Evolutionary conservation across 2,113 vertebrate genomes (phyloP).

Genomic region (Recurvirostra avosetta): DNA sequence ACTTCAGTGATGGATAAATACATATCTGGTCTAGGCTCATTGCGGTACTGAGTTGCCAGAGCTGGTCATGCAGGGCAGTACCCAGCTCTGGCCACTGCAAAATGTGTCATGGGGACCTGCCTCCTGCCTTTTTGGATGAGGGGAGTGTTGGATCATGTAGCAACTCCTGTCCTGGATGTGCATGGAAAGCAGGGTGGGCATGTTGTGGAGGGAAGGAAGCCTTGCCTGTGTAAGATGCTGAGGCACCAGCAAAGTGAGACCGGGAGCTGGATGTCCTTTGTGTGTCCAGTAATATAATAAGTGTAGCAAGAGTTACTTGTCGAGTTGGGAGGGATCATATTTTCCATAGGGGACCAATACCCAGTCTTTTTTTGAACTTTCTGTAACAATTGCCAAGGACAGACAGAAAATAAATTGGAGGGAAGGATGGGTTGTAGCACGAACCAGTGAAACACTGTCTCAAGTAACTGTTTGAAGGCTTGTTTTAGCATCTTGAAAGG

Average conservation of each 20-base stretch:
- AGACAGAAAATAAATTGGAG: neutral
- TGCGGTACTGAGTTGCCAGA: neutral
- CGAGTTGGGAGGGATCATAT: neutral
- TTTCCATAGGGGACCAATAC: neutral
- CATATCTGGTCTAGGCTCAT: neutral
- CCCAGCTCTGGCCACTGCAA: neutral
- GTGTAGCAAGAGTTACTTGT: neutral
- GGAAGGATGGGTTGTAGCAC: neutral
- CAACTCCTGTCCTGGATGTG: rapidly evolving
- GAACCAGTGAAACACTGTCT: neutral
- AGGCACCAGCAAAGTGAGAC: neutral
- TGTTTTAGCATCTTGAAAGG: constrained; percentile 30
- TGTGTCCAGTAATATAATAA: neutral
- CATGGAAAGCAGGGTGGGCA: neutral
- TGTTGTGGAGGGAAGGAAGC: neutral
- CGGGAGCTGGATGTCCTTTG: neutral
- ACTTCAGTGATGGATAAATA: neutral
- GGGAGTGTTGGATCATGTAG: neutral
- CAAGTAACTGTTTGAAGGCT: constrained; percentile 17
- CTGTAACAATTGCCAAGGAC: neutral
- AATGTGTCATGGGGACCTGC: rapidly evolving
- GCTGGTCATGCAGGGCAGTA: neutral
- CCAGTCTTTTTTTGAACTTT: neutral
- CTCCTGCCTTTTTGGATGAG: neutral
- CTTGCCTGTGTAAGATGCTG: neutral